Evolutionary conservation across 1,140 invertebrate species (phyloP).

Genomic region (Drosophila simulans): DNA sequence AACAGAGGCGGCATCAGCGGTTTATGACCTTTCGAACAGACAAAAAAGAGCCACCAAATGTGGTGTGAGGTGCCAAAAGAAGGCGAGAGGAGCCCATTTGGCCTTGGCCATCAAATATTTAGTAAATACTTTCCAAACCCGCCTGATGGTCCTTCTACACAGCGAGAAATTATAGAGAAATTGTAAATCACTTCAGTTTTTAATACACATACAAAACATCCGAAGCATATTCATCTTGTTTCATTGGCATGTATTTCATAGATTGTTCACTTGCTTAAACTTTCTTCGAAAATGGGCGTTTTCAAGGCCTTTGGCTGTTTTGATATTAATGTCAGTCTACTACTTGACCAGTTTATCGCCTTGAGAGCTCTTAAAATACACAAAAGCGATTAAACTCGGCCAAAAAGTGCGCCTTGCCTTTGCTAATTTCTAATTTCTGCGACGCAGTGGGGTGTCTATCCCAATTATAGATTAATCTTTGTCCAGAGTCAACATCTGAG

Average conservation of each 20-base stretch:
- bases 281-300: not conserved
- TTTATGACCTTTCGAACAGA: slow-evolving; percentile 60
- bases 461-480: slow-evolving; percentile 34
- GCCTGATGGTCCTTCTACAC: slow-evolving; percentile 4
- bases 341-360: slow-evolving; percentile 22
- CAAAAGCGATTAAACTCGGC: slow-evolving; percentile 29
- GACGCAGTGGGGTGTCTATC: slow-evolving; percentile 19
- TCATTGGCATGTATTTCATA: no score
- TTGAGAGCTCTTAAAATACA: slow-evolving; percentile 22
- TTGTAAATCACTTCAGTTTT: not conserved
- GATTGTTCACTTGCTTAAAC: no score
- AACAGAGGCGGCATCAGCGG: slow-evolving; percentile 37
- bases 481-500: slow-evolving; percentile 20
- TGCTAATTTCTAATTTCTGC: slow-evolving; percentile 37
- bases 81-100: slow-evolving; percentile 16
- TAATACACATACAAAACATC: no score
- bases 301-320: slow-evolving; percentile 5
- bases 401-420: slow-evolving; percentile 14
- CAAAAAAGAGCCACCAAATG: slow-evolving; percentile 37
- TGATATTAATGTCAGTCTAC: not conserved
- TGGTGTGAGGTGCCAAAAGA: slow-evolving; percentile 15
- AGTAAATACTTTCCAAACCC: slow-evolving; percentile 36
- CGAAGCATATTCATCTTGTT: no score
- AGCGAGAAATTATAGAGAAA: not conserved
- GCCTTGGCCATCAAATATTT: slow-evolving; percentile 50